These are phyloP conservation scores for Bimastos eiseni DNA, from an alignment of 2,888 invertebrate genomes.

Conservation along the genomic window DNA sequence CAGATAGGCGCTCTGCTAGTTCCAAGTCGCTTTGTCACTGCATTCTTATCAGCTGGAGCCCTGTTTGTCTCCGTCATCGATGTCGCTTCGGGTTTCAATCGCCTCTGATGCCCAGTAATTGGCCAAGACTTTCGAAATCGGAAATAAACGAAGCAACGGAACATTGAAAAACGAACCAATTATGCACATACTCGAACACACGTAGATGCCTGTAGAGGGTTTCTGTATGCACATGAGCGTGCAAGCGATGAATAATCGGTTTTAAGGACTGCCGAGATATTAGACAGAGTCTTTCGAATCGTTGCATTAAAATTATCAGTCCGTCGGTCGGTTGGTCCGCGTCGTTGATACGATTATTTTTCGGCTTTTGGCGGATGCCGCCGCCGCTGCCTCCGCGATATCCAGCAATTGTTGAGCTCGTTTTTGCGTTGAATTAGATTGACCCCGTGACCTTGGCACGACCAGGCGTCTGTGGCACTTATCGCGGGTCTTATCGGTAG, in stretches of 20 bases:
- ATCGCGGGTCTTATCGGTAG: not conserved
- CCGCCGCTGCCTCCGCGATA: no score
- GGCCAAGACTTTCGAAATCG: constrained; percentile 5
- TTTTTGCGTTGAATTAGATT: not conserved
- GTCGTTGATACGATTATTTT: constrained; percentile 9
- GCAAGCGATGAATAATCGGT: not conserved
- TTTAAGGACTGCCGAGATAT: constrained; percentile 6
- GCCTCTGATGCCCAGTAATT: not conserved
- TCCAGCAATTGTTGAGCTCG: not conserved
- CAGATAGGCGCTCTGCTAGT: not conserved
- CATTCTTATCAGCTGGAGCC: not conserved
- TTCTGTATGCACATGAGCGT: not conserved
- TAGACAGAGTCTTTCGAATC: not conserved
- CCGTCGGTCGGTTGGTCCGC: not conserved
- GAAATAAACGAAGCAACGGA: not conserved
- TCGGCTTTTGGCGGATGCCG: not conserved
- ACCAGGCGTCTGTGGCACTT: constrained; percentile 7
- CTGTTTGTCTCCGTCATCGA: not conserved
- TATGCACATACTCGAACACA: not conserved
- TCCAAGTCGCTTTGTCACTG: not conserved
- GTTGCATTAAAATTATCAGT: constrained; percentile 6
- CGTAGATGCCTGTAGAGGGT: not conserved
- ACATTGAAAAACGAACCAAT: constrained; percentile 5
- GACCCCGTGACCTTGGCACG: constrained; percentile 13
- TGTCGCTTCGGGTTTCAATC: not conserved